These are phyloP conservation scores for Caenorhabditis angaria DNA, from an alignment of 2,888 invertebrate genomes.

Conservation along the genomic window DNA sequence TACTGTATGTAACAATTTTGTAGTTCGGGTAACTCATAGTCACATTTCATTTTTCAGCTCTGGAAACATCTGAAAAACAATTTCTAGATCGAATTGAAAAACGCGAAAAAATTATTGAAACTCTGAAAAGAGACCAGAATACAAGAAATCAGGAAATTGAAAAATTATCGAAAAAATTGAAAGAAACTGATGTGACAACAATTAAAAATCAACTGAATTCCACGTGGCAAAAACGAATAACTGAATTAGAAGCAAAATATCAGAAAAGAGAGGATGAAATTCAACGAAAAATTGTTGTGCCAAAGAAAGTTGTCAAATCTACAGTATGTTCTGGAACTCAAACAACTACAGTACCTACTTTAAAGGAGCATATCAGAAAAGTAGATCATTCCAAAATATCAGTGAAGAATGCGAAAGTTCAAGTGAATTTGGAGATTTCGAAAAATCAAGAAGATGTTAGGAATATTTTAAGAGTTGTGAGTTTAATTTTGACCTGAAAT, in stretches of 20 bases:
- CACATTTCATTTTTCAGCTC: constrained; percentile 17
- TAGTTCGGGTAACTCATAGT: too few species aligned
- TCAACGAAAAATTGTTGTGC: too few species aligned
- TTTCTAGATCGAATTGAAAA: constrained; percentile 34
- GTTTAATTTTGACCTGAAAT: background rate
- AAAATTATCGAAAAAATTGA: constrained; percentile 28
- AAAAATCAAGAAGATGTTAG: constrained; percentile 20
- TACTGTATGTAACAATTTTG: too few species aligned
- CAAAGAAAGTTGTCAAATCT: background rate
- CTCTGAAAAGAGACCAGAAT: constrained; percentile 31
- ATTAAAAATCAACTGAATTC: constrained; percentile 10
- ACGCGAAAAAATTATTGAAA: constrained; percentile 30
- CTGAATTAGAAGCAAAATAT: constrained; percentile 13
- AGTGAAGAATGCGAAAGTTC: background rate
- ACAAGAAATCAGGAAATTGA: constrained; percentile 28
- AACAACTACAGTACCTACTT: background rate
- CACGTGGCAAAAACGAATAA: constrained; percentile 21
- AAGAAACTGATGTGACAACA: constrained; percentile 19
- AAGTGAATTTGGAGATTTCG: constrained; percentile 7
- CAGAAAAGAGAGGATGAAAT: background rate
- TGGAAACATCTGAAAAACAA: constrained; percentile 30
- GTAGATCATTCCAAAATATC: background rate
- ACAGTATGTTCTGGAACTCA: background rate
- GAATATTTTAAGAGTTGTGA: constrained; percentile 23
- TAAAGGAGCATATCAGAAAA: too few species aligned